Conservation (phyloP, 1,140 invertebrate species). For the Drosophila mojavensis region DNA sequence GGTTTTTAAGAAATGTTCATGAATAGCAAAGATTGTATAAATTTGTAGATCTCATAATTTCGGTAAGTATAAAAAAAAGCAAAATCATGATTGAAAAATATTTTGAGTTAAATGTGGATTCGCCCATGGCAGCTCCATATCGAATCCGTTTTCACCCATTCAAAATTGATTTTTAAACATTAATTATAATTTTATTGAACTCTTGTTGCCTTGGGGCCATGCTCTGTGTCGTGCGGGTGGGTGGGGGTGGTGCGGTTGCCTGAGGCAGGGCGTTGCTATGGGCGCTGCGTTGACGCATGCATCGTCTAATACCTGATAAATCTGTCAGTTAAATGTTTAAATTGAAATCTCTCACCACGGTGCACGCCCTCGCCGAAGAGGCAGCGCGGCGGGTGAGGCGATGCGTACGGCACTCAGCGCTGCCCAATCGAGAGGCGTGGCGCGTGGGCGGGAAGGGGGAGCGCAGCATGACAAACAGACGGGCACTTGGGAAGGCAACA, state of each 20-base stretch:
- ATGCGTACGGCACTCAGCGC: constrained; percentile 29
- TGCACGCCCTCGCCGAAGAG: constrained; percentile 37
- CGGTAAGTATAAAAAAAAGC: too few species aligned
- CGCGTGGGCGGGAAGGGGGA: neutral
- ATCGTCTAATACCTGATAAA: constrained; percentile 83
- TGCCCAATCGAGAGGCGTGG: neutral
- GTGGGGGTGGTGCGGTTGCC: neutral
- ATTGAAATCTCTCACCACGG: constrained; percentile 81
- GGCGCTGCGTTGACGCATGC: constrained; percentile 63
- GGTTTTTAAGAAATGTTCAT: too few species aligned
- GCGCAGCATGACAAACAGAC: constrained; percentile 8
- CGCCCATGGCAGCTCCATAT: too few species aligned
- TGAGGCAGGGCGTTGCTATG: constrained; percentile 1
- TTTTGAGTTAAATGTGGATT: too few species aligned
- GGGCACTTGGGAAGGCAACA: constrained; percentile 35
- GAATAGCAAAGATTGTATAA: too few species aligned
- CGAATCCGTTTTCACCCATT: neutral
- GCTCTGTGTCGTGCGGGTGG: too few species aligned
- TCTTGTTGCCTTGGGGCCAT: neutral
- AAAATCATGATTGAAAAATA: too few species aligned
- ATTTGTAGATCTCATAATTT: too few species aligned
- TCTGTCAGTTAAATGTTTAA: constrained; percentile 82
- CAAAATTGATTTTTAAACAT: constrained; percentile 14
- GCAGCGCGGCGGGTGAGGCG: constrained; percentile 30
- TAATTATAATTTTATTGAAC: constrained; percentile 47